Conservation (phyloP, 2,113 vertebrate genomes). For the Cynocephalus volans region DNA sequence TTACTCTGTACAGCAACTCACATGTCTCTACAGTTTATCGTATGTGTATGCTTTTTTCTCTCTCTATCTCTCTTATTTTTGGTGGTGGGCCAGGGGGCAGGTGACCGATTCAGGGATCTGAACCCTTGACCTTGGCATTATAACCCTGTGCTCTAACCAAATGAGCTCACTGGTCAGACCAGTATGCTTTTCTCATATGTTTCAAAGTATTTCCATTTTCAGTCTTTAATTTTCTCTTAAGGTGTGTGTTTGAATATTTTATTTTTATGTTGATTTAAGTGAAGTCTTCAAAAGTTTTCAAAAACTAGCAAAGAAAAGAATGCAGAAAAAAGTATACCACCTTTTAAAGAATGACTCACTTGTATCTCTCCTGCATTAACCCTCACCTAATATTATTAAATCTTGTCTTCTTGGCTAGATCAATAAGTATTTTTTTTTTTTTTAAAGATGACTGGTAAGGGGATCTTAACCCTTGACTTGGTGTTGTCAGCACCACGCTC, state of each 20-base stretch:
- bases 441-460: no score
- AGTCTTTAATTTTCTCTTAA: not conserved
- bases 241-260: not conserved
- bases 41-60: not conserved
- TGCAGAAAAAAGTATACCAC: not conserved
- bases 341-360: not conserved
- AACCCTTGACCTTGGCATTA: no score
- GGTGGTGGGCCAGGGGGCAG: no score
- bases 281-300: not conserved
- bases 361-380: not conserved
- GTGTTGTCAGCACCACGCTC: no score
- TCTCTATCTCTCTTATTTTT: no score
- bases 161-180: no score
- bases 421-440: no score
- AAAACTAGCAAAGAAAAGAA: not conserved
- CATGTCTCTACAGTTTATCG: not conserved
- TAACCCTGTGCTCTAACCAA: no score
- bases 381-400: not conserved
- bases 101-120: no score
- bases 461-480: no score
- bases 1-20: not conserved
- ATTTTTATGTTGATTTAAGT: not conserved
- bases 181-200: not conserved
- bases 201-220: conserved; percentile 42
- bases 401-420: not conserved